Evolutionary conservation across 2,888 invertebrate genomes (phyloP), one percentile per base, ranked within the genome.

Genomic region (Gortyna flavago): DNA sequence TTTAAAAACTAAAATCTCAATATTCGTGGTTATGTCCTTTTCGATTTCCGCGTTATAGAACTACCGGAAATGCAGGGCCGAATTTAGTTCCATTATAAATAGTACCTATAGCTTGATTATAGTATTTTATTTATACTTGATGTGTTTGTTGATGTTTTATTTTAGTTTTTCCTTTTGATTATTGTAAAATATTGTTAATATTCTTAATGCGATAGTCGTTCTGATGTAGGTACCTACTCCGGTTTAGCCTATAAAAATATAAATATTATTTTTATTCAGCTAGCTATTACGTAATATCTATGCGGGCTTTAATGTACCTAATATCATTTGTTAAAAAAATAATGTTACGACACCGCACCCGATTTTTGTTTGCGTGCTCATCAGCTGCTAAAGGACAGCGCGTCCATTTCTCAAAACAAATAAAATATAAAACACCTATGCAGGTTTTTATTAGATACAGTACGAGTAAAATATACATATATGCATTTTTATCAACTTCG

Each of bases 41-140:
- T 68, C 21, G 29, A 57, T 68, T 64, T 29, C 44, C n/a, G 73
- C 38, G 21, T 57, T 21, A 21, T 11, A 38, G 16, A 54, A 29
- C 9, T 35, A 61, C 16, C 70, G 41, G 51, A 61, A 75, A 75
- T 79, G n/a, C 79, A 79, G 69, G 59, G 68, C 59, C 59, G 69
- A n/a, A 80, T 64, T 79, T 64, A 25, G 25, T 48, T 35, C 11
- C n/a, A 48, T 35, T 35, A 32, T 9, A 59, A 61, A 29, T 59
- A 29, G 29, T 59, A 35, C 5, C 5, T 35, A 16, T 18, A 64
- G 35, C 62, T 21, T 21, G 32, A 21, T 32, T 8, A 29, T 0
- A 7, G 9, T 2, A 29, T 25, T 67, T 44, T 48, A n/a, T n/a
- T n/a, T n/a, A n/a, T n/a, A 29, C 4, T 21, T 29, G 4, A 67